phyloP scores from a whole-genome alignment of 1,140 invertebrate species.

The Arion vulgaris region DNA sequence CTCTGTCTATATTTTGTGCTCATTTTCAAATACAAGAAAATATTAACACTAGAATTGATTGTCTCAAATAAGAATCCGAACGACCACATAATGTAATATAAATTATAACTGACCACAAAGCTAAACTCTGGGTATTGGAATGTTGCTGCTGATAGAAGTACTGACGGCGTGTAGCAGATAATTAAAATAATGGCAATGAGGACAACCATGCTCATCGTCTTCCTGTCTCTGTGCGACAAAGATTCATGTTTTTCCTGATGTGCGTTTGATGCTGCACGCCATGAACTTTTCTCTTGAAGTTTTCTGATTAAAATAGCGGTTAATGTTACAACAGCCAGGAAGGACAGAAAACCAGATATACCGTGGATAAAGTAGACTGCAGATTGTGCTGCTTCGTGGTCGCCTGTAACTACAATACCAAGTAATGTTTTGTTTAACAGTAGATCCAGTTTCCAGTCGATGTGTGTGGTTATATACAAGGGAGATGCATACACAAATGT shows the following conservation, averaged over 20 bases:
- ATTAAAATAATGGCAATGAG: background rate
- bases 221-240: background rate
- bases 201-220: background rate
- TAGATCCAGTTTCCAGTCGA: too few species aligned
- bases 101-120: background rate
- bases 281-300: background rate
- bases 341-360: too few species aligned
- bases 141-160: background rate
- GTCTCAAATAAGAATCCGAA: background rate
- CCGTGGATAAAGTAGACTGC: too few species aligned
- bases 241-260: background rate
- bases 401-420: too few species aligned
- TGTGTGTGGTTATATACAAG: too few species aligned
- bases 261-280: background rate
- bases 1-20: background rate
- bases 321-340: background rate
- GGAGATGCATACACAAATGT: too few species aligned
- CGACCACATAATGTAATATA: background rate
- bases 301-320: background rate
- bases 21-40: background rate
- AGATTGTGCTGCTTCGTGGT: too few species aligned
- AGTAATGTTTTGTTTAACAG: too few species aligned
- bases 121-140: background rate
- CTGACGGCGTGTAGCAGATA: background rate
- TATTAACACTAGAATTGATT: background rate